Evolutionary conservation across 1,140 invertebrate genomes (phyloP), one percentile per base, ranked within the genome.

Genomic region (Varroa destructor): DNA sequence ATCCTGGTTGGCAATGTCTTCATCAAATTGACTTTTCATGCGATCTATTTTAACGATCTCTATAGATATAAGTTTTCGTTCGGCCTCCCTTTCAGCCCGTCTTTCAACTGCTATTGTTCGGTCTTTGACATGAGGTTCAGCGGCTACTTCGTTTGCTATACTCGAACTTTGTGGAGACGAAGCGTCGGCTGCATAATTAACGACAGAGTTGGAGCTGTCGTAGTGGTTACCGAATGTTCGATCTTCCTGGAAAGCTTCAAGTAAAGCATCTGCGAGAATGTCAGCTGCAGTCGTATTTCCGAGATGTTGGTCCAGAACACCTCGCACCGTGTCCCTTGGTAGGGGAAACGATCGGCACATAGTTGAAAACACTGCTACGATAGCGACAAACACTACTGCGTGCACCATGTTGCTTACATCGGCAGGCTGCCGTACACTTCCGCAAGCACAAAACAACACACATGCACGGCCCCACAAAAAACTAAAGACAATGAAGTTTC

Each of bases 61-160:
- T 14, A 67, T 67, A 4, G 61, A 67, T 4, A 67, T 46, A 40
- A 67, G 37, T 67, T 67, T 67, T 67, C 40, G 61, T 8, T 67
- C 40, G 12, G 61, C 61, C 8, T 67, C 46, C 61, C 14, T 67
- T 67, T 67, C 37, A 14, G 61, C 61, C 37, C 14, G 46, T 8
- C 61, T n/a, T 67, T 67, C 61, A 46, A 37, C 61, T 4, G 61
- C 61, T 12, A 37, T 46, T 8, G 14, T 67, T 46, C 14, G 8
- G 12, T 67, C 12, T 67, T 46, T 2, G 61, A 37, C 10, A 67
- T 46, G 46, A 8, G 4, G 46, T 40, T 40, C 61, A n/a, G 61
- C 12, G 8, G 61, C 40, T 36, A 67, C 61, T 14, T 67, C 61
- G 61, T 67, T 67, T 40, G 36, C 61, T 46, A 43, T 37, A 67